Base-by-base conservation (phyloP, 1,140 invertebrate genomes). In the Drosophila watanabei region DNA sequence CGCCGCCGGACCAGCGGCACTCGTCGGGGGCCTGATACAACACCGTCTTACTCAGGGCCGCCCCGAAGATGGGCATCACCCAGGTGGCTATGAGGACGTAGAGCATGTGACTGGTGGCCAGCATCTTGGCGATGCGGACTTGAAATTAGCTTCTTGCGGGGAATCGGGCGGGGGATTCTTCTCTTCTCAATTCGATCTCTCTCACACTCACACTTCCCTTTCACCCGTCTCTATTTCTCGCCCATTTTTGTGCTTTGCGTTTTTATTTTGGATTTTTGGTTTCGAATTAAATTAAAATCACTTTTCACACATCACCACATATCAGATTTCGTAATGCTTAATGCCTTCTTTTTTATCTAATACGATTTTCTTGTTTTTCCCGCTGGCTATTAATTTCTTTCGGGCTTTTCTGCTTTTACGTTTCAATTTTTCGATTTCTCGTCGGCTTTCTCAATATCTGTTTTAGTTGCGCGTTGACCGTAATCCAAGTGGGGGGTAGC, bases 21-120 rank as follows among this genome's bases (percentile, higher is more conserved):
- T 97, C 97, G 93, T 97, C 97, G 45, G 97, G 97, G 59, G 97
- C 96, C 91, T 97, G 97, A 92, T 97, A 97, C 13, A 96, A 93
- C 41, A 96, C 94, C 61, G 95, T 95, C 80, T 96, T 96, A 91
- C 95, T 96, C 39, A 96, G 93, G 33, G 95, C 96, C 59, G 95
- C 95, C 58, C 95, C 95, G 58, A 96, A 94, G 57, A 96, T 95
- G 59, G 95, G 95, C 92, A 96, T 95, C 89, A 95, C 95, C 83
- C 95, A 95, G 88, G 95, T 95, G 79, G 96, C 94, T 41, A 96
- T 93, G 75, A 89, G 81, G 24, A 89, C 85, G 63, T 90, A 90
- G 41, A 90, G 79, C 63, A 89, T 90, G 52, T 89, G 86, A 79
- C 75, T 85, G 46, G 85, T 85, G 52, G 85, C 86, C 79, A 89